Evolutionary conservation across 2,888 invertebrate genomes (phyloP), one percentile per base, ranked within the genome.

Genomic region (Drosophila nr. medialis): DNA sequence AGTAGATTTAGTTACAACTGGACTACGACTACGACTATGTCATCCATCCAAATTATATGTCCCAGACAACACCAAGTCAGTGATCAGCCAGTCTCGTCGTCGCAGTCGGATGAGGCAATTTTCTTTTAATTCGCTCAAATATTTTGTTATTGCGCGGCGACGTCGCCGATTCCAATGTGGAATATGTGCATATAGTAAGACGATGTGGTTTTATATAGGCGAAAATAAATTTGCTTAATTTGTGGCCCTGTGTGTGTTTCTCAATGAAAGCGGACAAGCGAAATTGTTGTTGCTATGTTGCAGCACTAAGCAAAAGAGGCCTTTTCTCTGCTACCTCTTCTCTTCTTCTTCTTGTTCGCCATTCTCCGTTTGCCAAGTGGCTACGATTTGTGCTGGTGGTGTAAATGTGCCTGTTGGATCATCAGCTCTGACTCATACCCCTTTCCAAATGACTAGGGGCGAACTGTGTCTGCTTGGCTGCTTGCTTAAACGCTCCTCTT

Each of bases 61-160:
- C 64, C 53, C 79, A 58, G 56, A 59, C 60, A 21, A 59, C 60
- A 21, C 48, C 45, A 34, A 15, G 40, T 18, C 18, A 40, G 18
- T n/a, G 29, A 36, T 15, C 34, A 24, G 38, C 34, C 54, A 62
- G 54, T 42, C 70, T 72, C 64, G 75, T 49, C 34, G 4, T 18
- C 29, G 50, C 65, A 69, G 82, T 86, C 85, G 85, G 85, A 86
- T 86, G 85, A 80, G 75, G 77, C 89, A 86, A 89, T 89, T 78
- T 89, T 86, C 86, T 89, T 89, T 86, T 89, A 86, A 86, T 86
- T 86, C 71, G 86, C 89, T 86, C 77, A 87, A 85, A 89, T 81
- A 79, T 73, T 77, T 74, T 86, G 86, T 87, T 86, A 78, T 83
- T 86, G 80, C 67, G 53, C 71, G 63, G 58, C 73, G 61, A 61